Evolutionary conservation across 2,797 vertebrate species (phyloP).

Genomic region (Anabas testudineus): DNA sequence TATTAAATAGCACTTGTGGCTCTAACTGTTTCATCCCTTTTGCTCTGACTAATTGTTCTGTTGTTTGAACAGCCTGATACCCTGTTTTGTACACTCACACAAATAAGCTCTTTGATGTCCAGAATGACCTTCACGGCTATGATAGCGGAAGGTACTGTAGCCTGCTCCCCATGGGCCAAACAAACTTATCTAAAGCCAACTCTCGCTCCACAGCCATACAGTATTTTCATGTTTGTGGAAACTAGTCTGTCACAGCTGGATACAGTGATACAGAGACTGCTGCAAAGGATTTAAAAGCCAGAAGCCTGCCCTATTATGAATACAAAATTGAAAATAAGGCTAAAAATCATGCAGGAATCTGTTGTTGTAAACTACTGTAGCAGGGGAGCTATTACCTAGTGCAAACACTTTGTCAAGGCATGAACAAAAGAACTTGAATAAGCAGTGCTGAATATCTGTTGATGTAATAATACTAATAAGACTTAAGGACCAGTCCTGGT

Average conservation of each 20-base stretch:
- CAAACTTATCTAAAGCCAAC: slow-evolving; percentile 53
- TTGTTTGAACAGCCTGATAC: slow-evolving; percentile 9
- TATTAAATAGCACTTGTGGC: not conserved
- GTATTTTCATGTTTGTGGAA: slow-evolving; percentile 44
- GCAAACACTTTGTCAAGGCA: slow-evolving; percentile 20
- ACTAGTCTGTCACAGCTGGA: slow-evolving; percentile 31
- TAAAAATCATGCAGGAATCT: not conserved
- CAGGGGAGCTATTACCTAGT: slow-evolving; percentile 8
- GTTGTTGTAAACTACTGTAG: not conserved
- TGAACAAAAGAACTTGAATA: not conserved
- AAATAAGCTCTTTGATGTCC: slow-evolving; percentile 46
- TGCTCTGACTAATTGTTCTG: not conserved
- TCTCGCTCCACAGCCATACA: slow-evolving; percentile 5
- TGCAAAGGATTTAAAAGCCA: slow-evolving; percentile 1
- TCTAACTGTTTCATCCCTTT: not conserved
- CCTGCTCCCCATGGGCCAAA: slow-evolving; percentile 47
- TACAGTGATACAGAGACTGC: not conserved
- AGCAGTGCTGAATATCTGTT: not conserved
- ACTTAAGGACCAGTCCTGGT: slow-evolving; percentile 5
- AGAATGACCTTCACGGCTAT: slow-evolving; percentile 53
- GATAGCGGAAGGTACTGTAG: slow-evolving; percentile 46
- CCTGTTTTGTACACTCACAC: slow-evolving; percentile 14
- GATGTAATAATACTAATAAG: slow-evolving; percentile 3
- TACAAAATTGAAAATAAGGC: not conserved
- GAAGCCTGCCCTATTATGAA: not conserved